Conservation (phyloP, 2,797 vertebrate genomes). For the Chelonia mydas region DNA sequence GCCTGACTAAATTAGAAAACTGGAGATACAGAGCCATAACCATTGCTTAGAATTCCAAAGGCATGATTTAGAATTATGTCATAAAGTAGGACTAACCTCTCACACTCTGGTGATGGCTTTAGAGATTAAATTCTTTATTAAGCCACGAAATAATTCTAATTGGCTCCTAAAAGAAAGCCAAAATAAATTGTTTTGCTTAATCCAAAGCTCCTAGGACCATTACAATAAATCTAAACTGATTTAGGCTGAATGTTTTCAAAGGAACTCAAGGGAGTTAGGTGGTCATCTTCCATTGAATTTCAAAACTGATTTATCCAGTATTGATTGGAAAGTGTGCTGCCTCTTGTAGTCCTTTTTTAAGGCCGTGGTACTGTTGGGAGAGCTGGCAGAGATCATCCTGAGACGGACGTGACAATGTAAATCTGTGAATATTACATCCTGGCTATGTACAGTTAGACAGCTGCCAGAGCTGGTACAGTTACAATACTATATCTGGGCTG, state of each 20-base stretch:
- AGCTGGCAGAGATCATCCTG: fast-evolving
- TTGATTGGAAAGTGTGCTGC: neutral
- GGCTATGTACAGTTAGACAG: neutral
- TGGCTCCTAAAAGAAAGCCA: neutral
- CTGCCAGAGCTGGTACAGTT: neutral
- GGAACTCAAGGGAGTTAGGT: neutral
- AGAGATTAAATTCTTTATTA: neutral
- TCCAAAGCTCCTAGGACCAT: neutral
- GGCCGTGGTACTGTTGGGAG: fast-evolving
- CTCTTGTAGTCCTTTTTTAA: neutral
- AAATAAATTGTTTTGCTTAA: neutral
- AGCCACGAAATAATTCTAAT: neutral
- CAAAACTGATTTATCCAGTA: neutral
- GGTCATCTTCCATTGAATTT: neutral
- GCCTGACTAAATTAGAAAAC: neutral
- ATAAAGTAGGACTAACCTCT: neutral
- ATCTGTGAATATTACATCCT: neutral
- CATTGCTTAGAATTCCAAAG: neutral
- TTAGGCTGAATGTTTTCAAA: neutral
- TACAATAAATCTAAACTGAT: neutral
- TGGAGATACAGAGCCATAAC: neutral
- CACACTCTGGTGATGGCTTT: neutral
- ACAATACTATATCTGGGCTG: neutral
- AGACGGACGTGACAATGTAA: neutral
- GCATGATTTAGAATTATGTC: neutral